Evolutionary conservation across 2,888 invertebrate genomes (phyloP), one percentile per base, ranked within the genome.

Genomic region (Drosophila neonasuta): DNA sequence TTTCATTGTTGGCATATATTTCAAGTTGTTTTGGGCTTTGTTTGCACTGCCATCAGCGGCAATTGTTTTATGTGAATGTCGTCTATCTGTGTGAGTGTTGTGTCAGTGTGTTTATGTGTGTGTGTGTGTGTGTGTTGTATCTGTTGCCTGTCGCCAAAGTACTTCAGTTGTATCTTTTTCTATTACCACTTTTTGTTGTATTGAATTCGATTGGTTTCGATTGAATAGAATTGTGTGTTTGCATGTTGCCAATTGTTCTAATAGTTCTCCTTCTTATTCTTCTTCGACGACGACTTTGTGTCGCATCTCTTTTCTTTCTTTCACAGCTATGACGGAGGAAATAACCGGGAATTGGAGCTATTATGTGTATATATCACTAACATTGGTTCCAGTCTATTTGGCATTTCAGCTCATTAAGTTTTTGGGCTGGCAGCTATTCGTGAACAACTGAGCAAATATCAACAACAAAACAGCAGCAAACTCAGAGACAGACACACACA

Each of bases 371-470:
- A 88, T 91, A 71, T 74, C 89, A 74, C 73, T 91, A 61, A 91
- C 91, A 64, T 69, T 91, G 59, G 82, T 91, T 75, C 91, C 91
- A 68, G 91, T 91, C 74, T 91, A 91, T 83, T 88, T 91, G 86
- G 88, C 88, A 71, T 91, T 91, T 82, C 90, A 90, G 82, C 86
- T 91, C 66, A 83, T 91, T 74, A 89, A 90, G 81, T 91, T 90
- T 88, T 89, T 91, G 80, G 91, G 91, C 72, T 91, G 91, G 91
- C 88, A 91, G 79, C 79, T 91, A 72, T 91, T 91, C 74, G 88
- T 91, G 61, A 91, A 91, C 86, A 91, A 91, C 83, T 91, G 81
- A 90, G 88, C 72, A 87, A 86, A 87, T 62, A 87, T 41, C 59
- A 52, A 30, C 42, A 68, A 8, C 30, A 49, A n/a, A 49, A n/a